Evolutionary conservation across 2,113 vertebrate species (phyloP).

Genomic region (Salminus brasiliensis): DNA sequence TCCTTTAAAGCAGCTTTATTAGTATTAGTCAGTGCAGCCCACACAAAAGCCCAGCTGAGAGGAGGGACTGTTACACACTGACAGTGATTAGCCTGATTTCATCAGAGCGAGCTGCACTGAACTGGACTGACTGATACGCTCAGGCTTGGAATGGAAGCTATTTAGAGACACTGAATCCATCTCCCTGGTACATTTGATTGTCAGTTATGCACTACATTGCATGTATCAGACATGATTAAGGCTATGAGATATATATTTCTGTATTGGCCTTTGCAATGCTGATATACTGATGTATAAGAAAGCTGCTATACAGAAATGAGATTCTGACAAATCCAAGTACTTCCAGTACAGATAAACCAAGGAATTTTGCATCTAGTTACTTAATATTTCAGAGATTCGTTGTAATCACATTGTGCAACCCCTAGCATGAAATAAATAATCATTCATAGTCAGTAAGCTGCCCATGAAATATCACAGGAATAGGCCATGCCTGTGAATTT

Average conservation of each 20-base stretch:
- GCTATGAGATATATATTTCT: neutral
- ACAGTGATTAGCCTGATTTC: slow-evolving; percentile 65
- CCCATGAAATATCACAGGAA: neutral
- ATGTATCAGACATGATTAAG: neutral
- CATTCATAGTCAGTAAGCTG: neutral
- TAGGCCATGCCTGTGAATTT: neutral
- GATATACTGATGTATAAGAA: neutral
- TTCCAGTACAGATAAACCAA: too few species aligned
- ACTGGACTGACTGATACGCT: slow-evolving; percentile 45
- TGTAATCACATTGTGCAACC: neutral
- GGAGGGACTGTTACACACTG: slow-evolving; percentile 43
- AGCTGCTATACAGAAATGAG: neutral
- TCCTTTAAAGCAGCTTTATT: slow-evolving; percentile 52
- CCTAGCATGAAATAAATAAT: neutral
- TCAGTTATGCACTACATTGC: neutral
- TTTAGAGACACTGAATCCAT: slow-evolving; percentile 27
- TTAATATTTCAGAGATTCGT: neutral
- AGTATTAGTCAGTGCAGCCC: slow-evolving; percentile 49
- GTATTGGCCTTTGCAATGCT: neutral
- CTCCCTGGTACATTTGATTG: neutral
- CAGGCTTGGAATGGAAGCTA: slow-evolving; percentile 13
- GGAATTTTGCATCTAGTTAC: too few species aligned
- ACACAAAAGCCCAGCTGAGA: slow-evolving; percentile 49
- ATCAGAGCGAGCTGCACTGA: slow-evolving; percentile 45
- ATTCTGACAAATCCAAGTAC: neutral